A percentile compares a stretch with the other conserved stretches of the same genome.
phyloP scores from a whole-genome alignment of 2,888 invertebrate species.

The Zeuzera pyrina region DNA sequence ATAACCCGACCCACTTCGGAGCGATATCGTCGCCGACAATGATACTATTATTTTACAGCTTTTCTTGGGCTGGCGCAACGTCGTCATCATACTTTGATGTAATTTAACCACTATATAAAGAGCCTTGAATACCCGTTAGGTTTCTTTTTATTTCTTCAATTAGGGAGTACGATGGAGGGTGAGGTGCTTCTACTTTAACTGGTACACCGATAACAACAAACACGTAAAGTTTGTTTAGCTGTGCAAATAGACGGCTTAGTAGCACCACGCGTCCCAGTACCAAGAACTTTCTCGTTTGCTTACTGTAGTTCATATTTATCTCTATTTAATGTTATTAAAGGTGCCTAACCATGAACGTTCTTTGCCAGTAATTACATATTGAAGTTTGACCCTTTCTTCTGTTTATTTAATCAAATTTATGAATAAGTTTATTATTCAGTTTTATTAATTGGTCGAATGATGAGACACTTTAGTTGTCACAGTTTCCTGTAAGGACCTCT shows the following conservation, averaged over 20 bases:
- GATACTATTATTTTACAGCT: conserved; percentile 41
- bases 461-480: conserved; percentile 5
- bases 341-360: conserved; percentile 4
- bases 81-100: too few species aligned
- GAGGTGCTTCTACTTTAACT: conserved; percentile 19
- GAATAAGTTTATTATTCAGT: too few species aligned
- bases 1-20: conserved; percentile 40
- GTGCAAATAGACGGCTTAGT: conserved; percentile 61
- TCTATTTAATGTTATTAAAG: conserved; percentile 19
- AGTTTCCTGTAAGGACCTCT: conserved; percentile 6
- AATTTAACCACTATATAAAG: not conserved
- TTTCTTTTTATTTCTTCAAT: not conserved
- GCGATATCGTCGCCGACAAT: conserved; percentile 32
- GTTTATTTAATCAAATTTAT: too few species aligned
- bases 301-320: conserved; percentile 46
- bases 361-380: too few species aligned
- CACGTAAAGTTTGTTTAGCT: conserved; percentile 60
- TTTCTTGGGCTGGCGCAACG: conserved; percentile 34
- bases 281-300: conserved; percentile 57
- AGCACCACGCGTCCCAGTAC: conserved; percentile 51
- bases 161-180: not conserved
- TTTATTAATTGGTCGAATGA: too few species aligned
- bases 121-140: not conserved
- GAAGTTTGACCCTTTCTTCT: too few species aligned
- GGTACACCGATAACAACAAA: conserved; percentile 50